Evolutionary conservation across 2,797 vertebrate species (phyloP).

Genomic region (Xenopus petersii): DNA sequence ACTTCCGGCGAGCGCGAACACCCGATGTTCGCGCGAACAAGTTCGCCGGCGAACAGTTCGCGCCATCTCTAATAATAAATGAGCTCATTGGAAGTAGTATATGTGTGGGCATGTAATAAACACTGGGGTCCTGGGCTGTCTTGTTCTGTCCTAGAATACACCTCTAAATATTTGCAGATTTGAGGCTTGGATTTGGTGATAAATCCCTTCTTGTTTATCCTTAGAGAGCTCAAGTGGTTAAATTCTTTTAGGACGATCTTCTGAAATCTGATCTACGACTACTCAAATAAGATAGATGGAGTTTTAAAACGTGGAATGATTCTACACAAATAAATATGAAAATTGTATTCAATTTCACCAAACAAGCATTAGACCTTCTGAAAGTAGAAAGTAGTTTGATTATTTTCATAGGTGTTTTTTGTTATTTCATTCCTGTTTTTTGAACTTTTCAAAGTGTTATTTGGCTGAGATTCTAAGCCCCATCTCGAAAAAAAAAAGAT

Average conservation of each 20-base stretch:
- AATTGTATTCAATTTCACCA: constrained; percentile 41
- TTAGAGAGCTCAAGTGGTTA: constrained; percentile 13
- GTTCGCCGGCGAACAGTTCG: no score
- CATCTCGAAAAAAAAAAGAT: constrained; percentile 6
- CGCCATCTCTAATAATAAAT: no score
- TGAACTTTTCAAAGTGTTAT: constrained; percentile 42
- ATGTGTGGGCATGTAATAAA: no score
- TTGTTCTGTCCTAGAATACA: no score
- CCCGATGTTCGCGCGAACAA: no score
- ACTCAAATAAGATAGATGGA: constrained; percentile 30
- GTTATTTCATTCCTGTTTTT: constrained; percentile 44
- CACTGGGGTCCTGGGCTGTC: no score
- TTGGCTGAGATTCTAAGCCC: constrained; percentile 32
- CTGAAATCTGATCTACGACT: constrained; percentile 27
- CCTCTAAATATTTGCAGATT: not conserved
- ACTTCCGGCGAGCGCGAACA: no score
- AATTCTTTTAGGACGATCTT: not conserved
- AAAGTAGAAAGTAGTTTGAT: constrained; percentile 44
- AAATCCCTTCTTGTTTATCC: no score
- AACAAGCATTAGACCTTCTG: constrained; percentile 40
- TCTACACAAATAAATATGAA: constrained; percentile 47
- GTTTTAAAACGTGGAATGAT: constrained; percentile 41
- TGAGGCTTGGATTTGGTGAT: not conserved
- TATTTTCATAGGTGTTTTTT: constrained; percentile 50
- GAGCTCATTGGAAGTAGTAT: no score